These are phyloP conservation scores for Herpetotheres cachinnans DNA, from an alignment of 2,113 vertebrate genomes.

Conservation along the genomic window DNA sequence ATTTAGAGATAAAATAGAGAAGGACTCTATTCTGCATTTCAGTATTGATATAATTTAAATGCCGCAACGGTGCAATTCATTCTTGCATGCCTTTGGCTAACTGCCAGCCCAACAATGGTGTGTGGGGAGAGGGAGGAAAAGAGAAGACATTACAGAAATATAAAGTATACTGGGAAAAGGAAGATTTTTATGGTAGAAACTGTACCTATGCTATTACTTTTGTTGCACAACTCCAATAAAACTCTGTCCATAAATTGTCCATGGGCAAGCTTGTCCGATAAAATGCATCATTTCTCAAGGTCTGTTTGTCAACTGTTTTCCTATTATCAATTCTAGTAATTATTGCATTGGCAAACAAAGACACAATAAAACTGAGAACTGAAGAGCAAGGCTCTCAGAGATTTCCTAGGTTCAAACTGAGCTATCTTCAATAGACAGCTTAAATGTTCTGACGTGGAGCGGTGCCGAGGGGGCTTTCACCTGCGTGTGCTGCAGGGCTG, in stretches of 20 bases:
- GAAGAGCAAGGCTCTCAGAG: background rate
- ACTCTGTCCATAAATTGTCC: background rate
- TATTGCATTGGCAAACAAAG: background rate
- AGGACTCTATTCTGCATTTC: conserved; percentile 51
- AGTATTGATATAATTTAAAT: conserved; percentile 52
- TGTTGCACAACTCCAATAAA: background rate
- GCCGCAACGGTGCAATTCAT: conserved; percentile 25
- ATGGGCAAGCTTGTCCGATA: background rate
- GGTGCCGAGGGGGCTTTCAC: background rate
- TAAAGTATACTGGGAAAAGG: background rate
- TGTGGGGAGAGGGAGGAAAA: background rate
- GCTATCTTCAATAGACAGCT: background rate
- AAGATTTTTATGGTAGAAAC: background rate
- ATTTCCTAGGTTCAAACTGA: background rate
- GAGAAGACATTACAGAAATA: background rate
- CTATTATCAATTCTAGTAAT: background rate
- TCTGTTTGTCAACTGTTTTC: background rate
- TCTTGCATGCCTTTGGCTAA: conserved; percentile 36
- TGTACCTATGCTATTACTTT: background rate
- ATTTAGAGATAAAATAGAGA: conserved; percentile 60
- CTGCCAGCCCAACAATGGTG: background rate
- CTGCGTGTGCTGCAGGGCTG: background rate
- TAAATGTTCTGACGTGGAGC: background rate
- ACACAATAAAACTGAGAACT: background rate
- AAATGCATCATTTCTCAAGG: background rate